phyloP scores from a whole-genome alignment of 2,888 invertebrate species.

The Meliscaeva auricollis region DNA sequence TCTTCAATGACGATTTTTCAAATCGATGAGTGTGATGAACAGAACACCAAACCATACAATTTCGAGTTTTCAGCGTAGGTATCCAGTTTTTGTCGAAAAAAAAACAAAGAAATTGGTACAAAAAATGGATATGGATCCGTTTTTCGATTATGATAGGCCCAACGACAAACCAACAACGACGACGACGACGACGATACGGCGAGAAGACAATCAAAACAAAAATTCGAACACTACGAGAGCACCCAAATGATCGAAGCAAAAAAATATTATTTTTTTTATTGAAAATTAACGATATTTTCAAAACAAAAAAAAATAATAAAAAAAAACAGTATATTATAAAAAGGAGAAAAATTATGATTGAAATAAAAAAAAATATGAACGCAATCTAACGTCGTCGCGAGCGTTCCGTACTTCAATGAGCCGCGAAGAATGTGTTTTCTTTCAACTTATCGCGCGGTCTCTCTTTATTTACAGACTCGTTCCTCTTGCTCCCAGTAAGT shows the following conservation, averaged over 20 bases:
- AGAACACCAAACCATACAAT: conserved; percentile 29
- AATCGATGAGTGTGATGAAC: background rate
- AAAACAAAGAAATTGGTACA: conserved; percentile 18
- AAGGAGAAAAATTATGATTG: conserved; percentile 16
- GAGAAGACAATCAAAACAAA: conserved; percentile 45
- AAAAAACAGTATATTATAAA: conserved; percentile 32
- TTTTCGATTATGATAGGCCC: conserved; percentile 37
- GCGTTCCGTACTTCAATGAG: conserved; percentile 78
- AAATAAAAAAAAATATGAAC: conserved; percentile 47
- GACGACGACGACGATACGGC: conserved; percentile 20
- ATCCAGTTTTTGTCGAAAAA: conserved; percentile 28
- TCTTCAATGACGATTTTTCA: conserved; percentile 1
- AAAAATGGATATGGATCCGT: conserved; percentile 36
- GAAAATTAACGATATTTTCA: conserved; percentile 42
- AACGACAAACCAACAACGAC: conserved; percentile 60
- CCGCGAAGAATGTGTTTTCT: conserved; percentile 72
- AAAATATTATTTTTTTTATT: background rate
- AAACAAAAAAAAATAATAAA: conserved; percentile 40
- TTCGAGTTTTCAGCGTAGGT: conserved; percentile 41
- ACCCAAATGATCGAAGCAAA: conserved; percentile 20
- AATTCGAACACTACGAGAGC: conserved; percentile 15
- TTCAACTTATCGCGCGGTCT: conserved; percentile 55
- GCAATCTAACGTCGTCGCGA: conserved; percentile 78
- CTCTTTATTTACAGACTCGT: conserved; percentile 60
- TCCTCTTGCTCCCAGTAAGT: conserved; percentile 32